These are phyloP conservation scores for Plestiodon gilberti DNA, from an alignment of 2,113 vertebrate species.

Conservation along the genomic window DNA sequence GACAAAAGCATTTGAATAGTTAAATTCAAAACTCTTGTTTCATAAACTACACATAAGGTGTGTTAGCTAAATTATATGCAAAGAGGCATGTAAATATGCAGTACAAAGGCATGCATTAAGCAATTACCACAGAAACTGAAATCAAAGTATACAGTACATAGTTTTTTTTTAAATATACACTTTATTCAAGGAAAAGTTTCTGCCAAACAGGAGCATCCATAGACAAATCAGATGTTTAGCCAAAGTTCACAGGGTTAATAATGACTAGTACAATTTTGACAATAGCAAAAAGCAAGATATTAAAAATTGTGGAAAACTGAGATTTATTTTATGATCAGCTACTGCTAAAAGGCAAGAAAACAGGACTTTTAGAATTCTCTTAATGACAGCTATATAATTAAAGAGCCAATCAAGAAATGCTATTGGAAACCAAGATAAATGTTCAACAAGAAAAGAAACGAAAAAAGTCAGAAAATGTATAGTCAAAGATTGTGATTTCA, in stretches of 20 bases:
- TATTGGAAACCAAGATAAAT: conserved; percentile 32
- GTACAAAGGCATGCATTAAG: conserved; percentile 7
- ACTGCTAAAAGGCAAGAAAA: background rate
- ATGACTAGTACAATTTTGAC: conserved; percentile 12
- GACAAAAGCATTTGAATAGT: too few species aligned
- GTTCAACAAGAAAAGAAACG: conserved; percentile 53
- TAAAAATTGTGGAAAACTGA: conserved; percentile 9
- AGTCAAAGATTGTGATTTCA: conserved; percentile 51
- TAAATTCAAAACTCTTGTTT: background rate
- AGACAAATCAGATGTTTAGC: background rate
- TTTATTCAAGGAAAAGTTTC: conserved; percentile 2
- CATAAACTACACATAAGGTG: background rate
- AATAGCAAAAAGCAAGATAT: background rate
- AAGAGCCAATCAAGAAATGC: conserved; percentile 32
- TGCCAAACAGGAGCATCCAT: background rate
- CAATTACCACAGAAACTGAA: background rate
- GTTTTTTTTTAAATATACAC: background rate
- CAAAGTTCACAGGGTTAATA: background rate
- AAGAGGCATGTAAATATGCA: conserved; percentile 31
- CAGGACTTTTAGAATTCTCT: conserved; percentile 8
- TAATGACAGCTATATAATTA: conserved; percentile 16
- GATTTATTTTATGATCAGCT: conserved; percentile 14
- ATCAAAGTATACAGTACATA: background rate
- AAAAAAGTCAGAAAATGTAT: conserved; percentile 34
- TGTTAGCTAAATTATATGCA: background rate